Percentiles rank a stretch among this genome's conserved stretches.
Evolutionary conservation across 1,140 invertebrate species (phyloP).

Genomic region (Aphis gossypii): DNA sequence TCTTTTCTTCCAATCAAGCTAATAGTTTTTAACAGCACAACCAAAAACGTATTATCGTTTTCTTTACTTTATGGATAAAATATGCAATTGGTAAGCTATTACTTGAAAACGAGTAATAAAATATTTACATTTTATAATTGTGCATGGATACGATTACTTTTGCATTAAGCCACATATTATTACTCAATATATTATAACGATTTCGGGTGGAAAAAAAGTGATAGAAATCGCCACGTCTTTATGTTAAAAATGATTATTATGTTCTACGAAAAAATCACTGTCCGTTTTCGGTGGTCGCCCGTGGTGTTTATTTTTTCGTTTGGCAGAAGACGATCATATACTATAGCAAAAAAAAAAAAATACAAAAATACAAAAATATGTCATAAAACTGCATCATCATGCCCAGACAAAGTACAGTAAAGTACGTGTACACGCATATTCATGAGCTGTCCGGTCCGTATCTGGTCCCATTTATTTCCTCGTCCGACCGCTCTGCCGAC

Average conservation of each 20-base stretch:
- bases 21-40: not conserved
- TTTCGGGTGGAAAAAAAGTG: not conserved
- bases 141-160: not conserved
- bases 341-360: not conserved
- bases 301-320: slow-evolving; percentile 40
- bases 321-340: not conserved
- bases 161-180: not conserved
- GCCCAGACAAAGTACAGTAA: slow-evolving; percentile 50
- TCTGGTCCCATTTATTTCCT: slow-evolving; percentile 56
- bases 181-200: not conserved
- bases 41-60: not conserved
- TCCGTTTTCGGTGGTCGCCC: not conserved
- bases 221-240: not conserved
- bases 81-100: not conserved
- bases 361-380: slow-evolving; percentile 29
- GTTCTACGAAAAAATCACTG: not conserved
- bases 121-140: not conserved
- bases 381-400: slow-evolving; percentile 51
- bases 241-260: not conserved
- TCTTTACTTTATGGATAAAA: not conserved
- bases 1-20: not conserved
- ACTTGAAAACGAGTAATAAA: not conserved
- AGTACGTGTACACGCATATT: slow-evolving; percentile 56
- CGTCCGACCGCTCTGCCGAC: not conserved
- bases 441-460: slow-evolving; percentile 55